phyloP scores from a whole-genome alignment of 2,888 invertebrate genomes.

The Trichogramma dendrolimi region DNA sequence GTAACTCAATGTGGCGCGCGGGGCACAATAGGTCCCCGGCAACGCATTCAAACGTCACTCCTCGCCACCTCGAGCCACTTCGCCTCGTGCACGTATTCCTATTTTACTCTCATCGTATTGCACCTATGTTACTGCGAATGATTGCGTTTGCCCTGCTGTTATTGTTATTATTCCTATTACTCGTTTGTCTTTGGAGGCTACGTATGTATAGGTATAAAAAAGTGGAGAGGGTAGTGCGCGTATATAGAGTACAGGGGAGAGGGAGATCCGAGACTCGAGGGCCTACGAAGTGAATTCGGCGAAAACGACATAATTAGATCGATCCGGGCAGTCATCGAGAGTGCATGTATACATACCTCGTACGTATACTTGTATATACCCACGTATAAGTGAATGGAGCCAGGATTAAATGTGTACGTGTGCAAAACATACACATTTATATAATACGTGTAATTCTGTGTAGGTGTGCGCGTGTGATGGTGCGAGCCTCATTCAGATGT shows the following conservation, averaged over 20 bases:
- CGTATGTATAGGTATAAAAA: too few species aligned
- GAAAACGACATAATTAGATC: constrained; percentile 30
- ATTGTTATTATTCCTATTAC: too few species aligned
- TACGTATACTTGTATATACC: too few species aligned
- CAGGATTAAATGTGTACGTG: too few species aligned
- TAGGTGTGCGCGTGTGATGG: neutral
- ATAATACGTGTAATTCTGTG: neutral
- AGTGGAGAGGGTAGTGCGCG: neutral
- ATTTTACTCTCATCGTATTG: too few species aligned
- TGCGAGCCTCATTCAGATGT: constrained; percentile 15
- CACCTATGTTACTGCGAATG: too few species aligned
- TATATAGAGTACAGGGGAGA: neutral
- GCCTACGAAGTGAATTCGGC: constrained; percentile 20
- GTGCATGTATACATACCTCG: too few species aligned
- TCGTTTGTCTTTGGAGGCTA: too few species aligned
- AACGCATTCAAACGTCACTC: constrained; percentile 51
- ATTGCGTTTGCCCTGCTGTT: too few species aligned
- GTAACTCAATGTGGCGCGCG: constrained; percentile 32
- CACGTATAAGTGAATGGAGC: too few species aligned
- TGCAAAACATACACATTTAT: too few species aligned
- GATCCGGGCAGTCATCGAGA: constrained; percentile 16
- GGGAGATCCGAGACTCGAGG: constrained; percentile 18
- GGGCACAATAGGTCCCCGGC: constrained; percentile 42
- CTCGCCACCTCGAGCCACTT: constrained; percentile 48
- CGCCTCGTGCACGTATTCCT: constrained; percentile 20